These are phyloP conservation scores for Apamea epomidion DNA, from an alignment of 2,888 invertebrate genomes.

Conservation along the genomic window DNA sequence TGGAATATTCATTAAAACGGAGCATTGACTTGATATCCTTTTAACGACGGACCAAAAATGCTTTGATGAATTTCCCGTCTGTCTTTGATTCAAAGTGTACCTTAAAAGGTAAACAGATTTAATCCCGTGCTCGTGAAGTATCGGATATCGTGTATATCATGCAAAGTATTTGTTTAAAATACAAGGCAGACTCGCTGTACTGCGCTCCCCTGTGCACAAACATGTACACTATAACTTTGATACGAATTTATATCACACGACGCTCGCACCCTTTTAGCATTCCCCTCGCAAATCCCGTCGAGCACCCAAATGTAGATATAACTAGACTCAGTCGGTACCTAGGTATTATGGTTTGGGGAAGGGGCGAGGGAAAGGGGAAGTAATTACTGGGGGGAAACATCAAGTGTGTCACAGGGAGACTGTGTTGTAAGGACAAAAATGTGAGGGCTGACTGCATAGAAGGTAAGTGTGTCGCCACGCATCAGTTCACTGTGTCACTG, in stretches of 20 bases:
- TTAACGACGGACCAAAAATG: conserved; percentile 76
- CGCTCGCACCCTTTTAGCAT: conserved; percentile 85
- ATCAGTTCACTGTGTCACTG: conserved; percentile 90
- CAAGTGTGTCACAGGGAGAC: conserved; percentile 89
- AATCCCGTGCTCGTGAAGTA: conserved; percentile 60
- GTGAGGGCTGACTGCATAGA: conserved; percentile 84
- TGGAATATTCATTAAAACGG: conserved; percentile 87
- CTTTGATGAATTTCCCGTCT: conserved; percentile 74
- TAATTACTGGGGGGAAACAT: conserved; percentile 88
- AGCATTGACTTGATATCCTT: conserved; percentile 78
- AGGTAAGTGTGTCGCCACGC: conserved; percentile 88
- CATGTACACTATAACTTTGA: conserved; percentile 75
- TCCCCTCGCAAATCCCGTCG: conserved; percentile 87
- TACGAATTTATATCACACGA: conserved; percentile 81
- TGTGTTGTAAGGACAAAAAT: conserved; percentile 89
- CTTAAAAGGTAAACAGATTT: conserved; percentile 64
- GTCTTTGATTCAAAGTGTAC: conserved; percentile 62
- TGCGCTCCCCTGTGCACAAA: conserved; percentile 70
- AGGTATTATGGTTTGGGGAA: conserved; percentile 79
- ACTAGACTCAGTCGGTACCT: conserved; percentile 80
- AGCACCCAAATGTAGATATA: conserved; percentile 81
- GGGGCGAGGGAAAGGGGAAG: conserved; percentile 81
- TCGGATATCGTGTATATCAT: conserved; percentile 66
- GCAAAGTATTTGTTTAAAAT: conserved; percentile 77
- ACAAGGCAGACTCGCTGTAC: conserved; percentile 74